A percentile compares a stretch with the other conserved stretches of the same genome.
Evolutionary conservation across 1,140 invertebrate genomes (phyloP).

Genomic region (Telenomus remus): DNA sequence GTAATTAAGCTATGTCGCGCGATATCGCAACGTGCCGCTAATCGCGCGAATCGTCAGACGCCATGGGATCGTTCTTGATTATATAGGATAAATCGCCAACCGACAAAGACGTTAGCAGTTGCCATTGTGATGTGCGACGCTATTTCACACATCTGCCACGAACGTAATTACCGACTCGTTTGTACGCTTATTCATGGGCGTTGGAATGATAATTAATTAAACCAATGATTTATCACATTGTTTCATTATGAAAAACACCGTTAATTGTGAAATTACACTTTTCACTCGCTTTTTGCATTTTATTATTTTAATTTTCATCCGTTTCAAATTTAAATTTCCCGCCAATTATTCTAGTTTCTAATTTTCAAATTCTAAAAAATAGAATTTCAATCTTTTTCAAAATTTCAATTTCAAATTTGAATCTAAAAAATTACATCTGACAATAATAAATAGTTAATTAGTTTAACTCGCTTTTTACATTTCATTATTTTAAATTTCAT

Average conservation of each 20-base stretch:
- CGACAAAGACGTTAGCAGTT: constrained; percentile 20
- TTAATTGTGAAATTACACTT: not conserved
- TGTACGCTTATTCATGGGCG: constrained; percentile 34
- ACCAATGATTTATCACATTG: constrained; percentile 26
- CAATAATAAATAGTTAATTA: no score
- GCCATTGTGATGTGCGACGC: constrained; percentile 27
- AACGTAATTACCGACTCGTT: constrained; percentile 50
- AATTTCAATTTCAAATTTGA: no score
- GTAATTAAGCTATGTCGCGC: constrained; percentile 49
- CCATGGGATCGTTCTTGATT: constrained; percentile 32
- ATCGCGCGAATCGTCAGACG: constrained; percentile 34
- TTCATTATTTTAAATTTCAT: no score
- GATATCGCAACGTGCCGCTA: constrained; percentile 33
- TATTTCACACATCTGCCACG: constrained; percentile 42
- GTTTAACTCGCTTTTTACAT: no score
- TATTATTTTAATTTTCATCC: not conserved
- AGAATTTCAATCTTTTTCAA: no score
- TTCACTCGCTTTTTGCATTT: not conserved
- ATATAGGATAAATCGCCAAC: constrained; percentile 25
- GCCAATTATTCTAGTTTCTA: no score
- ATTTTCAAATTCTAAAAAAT: no score
- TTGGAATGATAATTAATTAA: constrained; percentile 46
- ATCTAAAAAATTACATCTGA: no score
- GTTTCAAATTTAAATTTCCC: not conserved
- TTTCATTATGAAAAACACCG: constrained; percentile 2